phyloP scores from a whole-genome alignment of 1,140 invertebrate genomes.

The Aphaenogaster floridana region DNA sequence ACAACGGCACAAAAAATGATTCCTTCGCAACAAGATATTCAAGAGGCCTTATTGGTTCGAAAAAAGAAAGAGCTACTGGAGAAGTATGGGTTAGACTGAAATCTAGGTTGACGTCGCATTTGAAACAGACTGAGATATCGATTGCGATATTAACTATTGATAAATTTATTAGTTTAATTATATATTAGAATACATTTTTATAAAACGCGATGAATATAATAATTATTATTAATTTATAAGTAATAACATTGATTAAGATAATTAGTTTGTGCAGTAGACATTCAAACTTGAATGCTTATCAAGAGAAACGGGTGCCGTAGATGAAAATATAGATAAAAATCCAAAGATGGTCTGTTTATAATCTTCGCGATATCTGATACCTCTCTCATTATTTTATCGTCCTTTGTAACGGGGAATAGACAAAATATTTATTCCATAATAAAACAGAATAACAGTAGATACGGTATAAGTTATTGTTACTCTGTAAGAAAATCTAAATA shows the following conservation, averaged over 20 bases:
- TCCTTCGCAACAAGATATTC: conserved; percentile 95
- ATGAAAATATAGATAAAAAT: conserved; percentile 83
- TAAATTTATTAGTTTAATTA: conserved; percentile 83
- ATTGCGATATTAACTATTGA: conserved; percentile 81
- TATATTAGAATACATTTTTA: conserved; percentile 86
- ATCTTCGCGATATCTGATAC: conserved; percentile 71
- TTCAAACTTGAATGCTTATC: conserved; percentile 84
- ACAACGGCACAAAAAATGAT: conserved; percentile 94
- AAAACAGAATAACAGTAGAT: conserved; percentile 4
- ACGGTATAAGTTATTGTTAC: neutral
- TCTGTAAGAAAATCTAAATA: conserved; percentile 24
- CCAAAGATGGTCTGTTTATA: conserved; percentile 77
- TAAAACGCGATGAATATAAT: conserved; percentile 86
- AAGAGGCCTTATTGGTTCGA: conserved; percentile 94
- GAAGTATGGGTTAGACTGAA: conserved; percentile 88
- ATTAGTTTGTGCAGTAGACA: conserved; percentile 86
- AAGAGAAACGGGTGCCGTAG: conserved; percentile 83
- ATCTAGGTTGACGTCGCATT: conserved; percentile 53
- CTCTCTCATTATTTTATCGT: neutral
- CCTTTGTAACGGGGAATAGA: neutral
- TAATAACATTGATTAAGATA: conserved; percentile 86
- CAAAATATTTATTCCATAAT: neutral
- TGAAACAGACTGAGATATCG: conserved; percentile 7
- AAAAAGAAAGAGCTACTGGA: conserved; percentile 96
- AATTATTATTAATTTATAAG: conserved; percentile 84